Evolutionary conservation across 2,888 invertebrate species (phyloP).

Genomic region (Sturmia bella): DNA sequence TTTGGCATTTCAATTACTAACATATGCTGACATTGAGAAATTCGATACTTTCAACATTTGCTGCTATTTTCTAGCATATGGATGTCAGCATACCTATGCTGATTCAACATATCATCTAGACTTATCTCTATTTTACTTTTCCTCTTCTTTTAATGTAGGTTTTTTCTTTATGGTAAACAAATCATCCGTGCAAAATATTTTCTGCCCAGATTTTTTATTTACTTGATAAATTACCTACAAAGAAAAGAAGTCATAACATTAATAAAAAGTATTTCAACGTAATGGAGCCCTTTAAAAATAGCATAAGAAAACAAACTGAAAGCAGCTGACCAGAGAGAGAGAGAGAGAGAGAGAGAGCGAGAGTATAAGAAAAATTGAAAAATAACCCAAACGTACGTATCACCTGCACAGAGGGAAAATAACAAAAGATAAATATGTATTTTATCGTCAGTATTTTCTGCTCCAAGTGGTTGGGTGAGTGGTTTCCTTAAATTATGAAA

Average conservation of each 20-base stretch:
- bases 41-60: no score
- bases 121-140: no score
- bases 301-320: background rate
- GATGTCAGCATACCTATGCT: no score
- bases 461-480: background rate
- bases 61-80: no score
- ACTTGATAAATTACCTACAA: conserved; percentile 14
- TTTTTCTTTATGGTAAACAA: background rate
- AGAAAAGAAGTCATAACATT: conserved; percentile 30
- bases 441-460: conserved; percentile 14
- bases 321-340: conserved; percentile 4
- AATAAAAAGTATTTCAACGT: conserved; percentile 54
- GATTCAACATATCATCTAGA: no score
- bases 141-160: background rate
- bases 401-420: conserved; percentile 31
- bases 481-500: background rate
- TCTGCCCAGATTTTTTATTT: conserved; percentile 5
- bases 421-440: conserved; percentile 48
- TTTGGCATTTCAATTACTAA: no score
- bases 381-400: conserved; percentile 25
- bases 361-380: conserved; percentile 37
- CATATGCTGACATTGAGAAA: no score
- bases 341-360: no score
- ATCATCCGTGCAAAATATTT: conserved; percentile 9
- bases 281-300: conserved; percentile 31